Base-by-base conservation (phyloP, 2,113 vertebrate species). In the Phasianus colchicus region DNA sequence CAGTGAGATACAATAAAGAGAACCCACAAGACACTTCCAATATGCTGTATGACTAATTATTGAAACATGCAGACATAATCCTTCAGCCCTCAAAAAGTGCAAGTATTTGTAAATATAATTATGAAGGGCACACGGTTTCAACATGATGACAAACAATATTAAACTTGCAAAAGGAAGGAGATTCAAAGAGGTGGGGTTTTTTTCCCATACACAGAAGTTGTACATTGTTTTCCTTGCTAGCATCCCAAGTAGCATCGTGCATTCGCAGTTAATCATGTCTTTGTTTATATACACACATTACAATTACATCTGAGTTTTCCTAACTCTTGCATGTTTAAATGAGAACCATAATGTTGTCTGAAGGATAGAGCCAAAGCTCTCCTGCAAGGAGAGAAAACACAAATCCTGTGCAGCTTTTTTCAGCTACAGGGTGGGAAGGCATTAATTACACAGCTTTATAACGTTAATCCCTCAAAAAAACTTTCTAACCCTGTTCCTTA, bases 261-360 rank as follows among this genome's bases (percentile, higher is more conserved):
- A 82, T 45, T 54, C 84, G 70, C 54, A 92, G 82, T 85, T 87
- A 93, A 95, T 92, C 64, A 63, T 50, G 71, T 48, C 74, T 81
- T 69, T 82, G 61, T 92, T 94, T 95, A 79, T 54, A 54, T 50
- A 87, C 17, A 34, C 58, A 54, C 50, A 38, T 14, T 84, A 63
- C 71, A 85, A 89, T 74, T 85, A 48, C n/a, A 73, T 66, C 73
- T 43, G 72, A 89, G 54, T 93, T 90, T 89, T 93, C 43, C 54
- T 87, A 95, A 89, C n/a, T 85, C 74, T 74, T 70, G 42, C 71
- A 76, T 42, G 34, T 83, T 85, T 83, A 91, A 94, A 92, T 92
- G 9, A 83, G 67, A 91, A 87, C n/a, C 81, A 85, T 54, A 91
- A 89, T 6, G 8, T 6, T 91, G 84, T 91, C 71, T n/a, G 8